Base-by-base conservation (phyloP, 1,140 invertebrate species). In the Homarus americanus region DNA sequence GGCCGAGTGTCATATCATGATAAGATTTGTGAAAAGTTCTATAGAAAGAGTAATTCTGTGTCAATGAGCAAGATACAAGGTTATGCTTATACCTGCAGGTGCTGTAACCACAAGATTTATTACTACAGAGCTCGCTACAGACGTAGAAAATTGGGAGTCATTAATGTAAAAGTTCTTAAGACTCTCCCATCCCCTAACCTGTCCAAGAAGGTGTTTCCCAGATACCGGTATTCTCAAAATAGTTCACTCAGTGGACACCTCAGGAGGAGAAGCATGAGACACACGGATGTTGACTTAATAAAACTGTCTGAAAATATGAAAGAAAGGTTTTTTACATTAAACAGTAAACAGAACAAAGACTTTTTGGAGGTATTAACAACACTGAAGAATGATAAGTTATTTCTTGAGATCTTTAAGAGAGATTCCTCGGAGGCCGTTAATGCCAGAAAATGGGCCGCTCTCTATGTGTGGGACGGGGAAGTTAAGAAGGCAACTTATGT, bases 271-370 rank as follows among this genome's bases (percentile, higher is more conserved):
- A 20, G 24, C 5, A 63, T 20, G 15, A 24, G 24, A 15, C 24
- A 24, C 15, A 63, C 0, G 24, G 58, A 63, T 63, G 58, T 63
- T 63, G 58, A 63, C 24, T 4, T 63, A 20, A 17, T 63, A 20
- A 63, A 63, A 24, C 58, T 63, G 15, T 63, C 58, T 63, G 58
- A 63, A 63, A 63, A 63, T 63, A 63, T 63, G 58, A 63, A 63
- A 24, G 58, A 63, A 63, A 63, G 24, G 20, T 63, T 20, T 24
- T 63, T 63, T 63, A 63, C 15, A 20, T 20, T 63, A 0, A 63
- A 63, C 58, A 63, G 58, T 63, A 63, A 63, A 20, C 58, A 63
- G 20, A 63, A 63, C 20, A 63, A 63, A 63, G 58, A 63, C 20
- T 63, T 63, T 63, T 4, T 63, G 58, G 58, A 63, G 58, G 58